Conservation (phyloP, 2,888 invertebrate genomes). For the Heliconius aoede region DNA sequence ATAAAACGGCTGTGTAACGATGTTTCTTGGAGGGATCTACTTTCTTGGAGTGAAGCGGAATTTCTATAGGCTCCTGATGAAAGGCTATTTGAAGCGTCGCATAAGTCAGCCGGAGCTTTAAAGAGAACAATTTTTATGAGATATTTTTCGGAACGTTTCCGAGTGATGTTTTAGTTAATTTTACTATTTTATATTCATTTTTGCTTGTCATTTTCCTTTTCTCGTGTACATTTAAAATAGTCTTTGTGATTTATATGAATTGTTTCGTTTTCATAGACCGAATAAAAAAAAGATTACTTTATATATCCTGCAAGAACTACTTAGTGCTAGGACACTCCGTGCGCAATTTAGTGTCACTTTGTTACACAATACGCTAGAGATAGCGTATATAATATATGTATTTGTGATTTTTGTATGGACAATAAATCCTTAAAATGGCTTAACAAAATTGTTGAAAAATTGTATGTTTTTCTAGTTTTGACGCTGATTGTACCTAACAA, state of each 20-base stretch:
- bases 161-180: conserved; percentile 21
- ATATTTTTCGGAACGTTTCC: conserved; percentile 35
- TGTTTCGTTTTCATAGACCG: not conserved
- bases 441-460: too few species aligned
- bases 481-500: too few species aligned
- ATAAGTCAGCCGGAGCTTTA: conserved; percentile 39
- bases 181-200: conserved; percentile 3
- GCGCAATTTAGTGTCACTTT: too few species aligned
- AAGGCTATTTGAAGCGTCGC: conserved; percentile 38
- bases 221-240: not conserved
- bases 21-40: conserved; percentile 35
- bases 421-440: too few species aligned
- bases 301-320: too few species aligned
- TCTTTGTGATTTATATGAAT: not conserved
- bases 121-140: conserved; percentile 32
- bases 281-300: too few species aligned
- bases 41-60: conserved; percentile 36
- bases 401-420: too few species aligned
- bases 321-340: too few species aligned
- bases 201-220: not conserved
- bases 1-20: conserved; percentile 27
- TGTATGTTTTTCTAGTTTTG: too few species aligned
- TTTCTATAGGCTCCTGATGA: conserved; percentile 45
- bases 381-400: too few species aligned
- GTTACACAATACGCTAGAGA: too few species aligned